These are phyloP conservation scores for Cancer borealis DNA, from an alignment of 2,888 invertebrate species.

Conservation along the genomic window DNA sequence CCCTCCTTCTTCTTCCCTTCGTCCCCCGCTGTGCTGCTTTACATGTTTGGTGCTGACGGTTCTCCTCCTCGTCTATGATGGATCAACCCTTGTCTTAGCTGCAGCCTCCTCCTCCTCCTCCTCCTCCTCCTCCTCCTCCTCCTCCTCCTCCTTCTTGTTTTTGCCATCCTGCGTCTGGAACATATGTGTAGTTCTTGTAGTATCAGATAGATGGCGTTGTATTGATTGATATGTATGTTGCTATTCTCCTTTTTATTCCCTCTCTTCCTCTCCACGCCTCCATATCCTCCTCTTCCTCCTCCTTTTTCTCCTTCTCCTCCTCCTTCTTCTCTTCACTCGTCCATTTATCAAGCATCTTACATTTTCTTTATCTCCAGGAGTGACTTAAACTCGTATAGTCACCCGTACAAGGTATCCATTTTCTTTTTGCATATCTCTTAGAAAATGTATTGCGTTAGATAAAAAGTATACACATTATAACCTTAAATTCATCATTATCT, in stretches of 20 bases:
- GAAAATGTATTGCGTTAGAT: no score
- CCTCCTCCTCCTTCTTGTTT: background rate
- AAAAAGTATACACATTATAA: no score
- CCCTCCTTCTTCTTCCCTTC: background rate
- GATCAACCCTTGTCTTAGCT: background rate
- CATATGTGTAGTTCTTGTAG: no score
- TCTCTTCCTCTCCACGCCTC: constrained; percentile 1
- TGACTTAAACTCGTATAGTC: no score
- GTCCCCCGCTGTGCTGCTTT: background rate
- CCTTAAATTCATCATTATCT: no score
- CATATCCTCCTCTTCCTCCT: background rate
- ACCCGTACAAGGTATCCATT: no score
- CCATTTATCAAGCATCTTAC: no score
- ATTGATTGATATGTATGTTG: background rate
- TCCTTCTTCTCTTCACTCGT: background rate
- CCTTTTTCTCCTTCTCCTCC: background rate
- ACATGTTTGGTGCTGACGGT: background rate
- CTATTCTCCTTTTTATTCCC: background rate
- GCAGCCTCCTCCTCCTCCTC: background rate
- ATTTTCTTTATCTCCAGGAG: no score
- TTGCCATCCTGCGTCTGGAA: background rate
- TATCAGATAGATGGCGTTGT: no score
- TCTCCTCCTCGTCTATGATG: background rate
- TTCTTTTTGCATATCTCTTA: no score
- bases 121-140: constrained; percentile 35